phyloP scores from a whole-genome alignment of 92 coral and sea anemone species.

The Bergia sp. region DNA sequence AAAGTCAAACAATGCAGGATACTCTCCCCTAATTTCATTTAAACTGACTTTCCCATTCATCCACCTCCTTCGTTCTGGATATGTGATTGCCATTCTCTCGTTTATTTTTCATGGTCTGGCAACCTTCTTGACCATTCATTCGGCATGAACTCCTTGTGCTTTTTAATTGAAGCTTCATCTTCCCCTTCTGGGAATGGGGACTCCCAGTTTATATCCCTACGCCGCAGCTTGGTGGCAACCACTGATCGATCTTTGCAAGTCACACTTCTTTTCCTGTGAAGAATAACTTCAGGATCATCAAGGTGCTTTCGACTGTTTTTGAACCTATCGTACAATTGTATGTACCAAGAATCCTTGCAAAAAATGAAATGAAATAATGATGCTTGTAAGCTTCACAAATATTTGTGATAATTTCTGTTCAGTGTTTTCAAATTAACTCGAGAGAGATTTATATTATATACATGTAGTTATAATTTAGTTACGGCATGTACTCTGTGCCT shows the following conservation, averaged over 20 bases:
- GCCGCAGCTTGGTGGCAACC: conserved; percentile 31
- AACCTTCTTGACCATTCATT: conserved; percentile 54
- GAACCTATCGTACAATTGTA: too few species aligned
- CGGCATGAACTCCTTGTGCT: conserved; percentile 50
- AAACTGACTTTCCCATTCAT: conserved; percentile 47
- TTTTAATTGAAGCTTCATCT: conserved; percentile 60
- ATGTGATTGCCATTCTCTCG: conserved; percentile 62
- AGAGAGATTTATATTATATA: too few species aligned
- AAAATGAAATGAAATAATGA: too few species aligned
- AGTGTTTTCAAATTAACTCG: too few species aligned
- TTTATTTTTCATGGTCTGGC: conserved; percentile 54
- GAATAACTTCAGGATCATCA: conserved; percentile 53
- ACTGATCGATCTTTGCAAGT: not conserved
- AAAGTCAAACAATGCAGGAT: conserved; percentile 70
- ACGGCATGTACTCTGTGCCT: too few species aligned
- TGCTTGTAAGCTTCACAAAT: too few species aligned
- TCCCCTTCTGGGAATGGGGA: conserved; percentile 80
- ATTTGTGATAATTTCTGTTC: too few species aligned
- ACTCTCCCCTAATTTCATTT: conserved; percentile 50
- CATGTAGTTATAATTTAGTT: too few species aligned
- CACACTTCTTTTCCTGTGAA: conserved; percentile 25
- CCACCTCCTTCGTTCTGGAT: conserved; percentile 50
- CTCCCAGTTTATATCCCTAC: conserved; percentile 78
- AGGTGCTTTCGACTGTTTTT: not conserved
- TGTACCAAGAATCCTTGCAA: too few species aligned